Evolutionary conservation across 1,140 invertebrate species (phyloP).

Genomic region (Drosophila pandora): DNA sequence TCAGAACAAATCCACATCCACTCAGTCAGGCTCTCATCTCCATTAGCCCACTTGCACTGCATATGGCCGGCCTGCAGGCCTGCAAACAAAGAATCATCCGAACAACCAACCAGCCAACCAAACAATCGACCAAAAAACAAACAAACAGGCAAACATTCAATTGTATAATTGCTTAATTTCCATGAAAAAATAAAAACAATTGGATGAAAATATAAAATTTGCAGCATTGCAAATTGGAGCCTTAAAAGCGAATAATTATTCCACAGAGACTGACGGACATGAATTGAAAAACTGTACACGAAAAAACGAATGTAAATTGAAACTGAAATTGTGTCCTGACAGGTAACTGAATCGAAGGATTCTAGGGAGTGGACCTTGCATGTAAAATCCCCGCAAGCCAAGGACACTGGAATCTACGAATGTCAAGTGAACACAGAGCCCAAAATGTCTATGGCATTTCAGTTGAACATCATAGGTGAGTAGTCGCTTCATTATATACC

Average conservation of each 20-base stretch:
- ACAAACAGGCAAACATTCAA: slow-evolving; percentile 41
- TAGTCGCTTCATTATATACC: slow-evolving; percentile 40
- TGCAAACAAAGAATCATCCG: slow-evolving; percentile 7
- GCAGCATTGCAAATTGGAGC: slow-evolving; percentile 43
- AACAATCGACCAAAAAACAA: not conserved
- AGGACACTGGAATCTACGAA: slow-evolving; percentile 94
- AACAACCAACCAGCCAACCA: slow-evolving; percentile 3
- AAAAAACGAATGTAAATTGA: slow-evolving; percentile 10
- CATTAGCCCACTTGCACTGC: slow-evolving; percentile 5
- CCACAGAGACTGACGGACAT: slow-evolving; percentile 30
- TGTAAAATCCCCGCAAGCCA: slow-evolving; percentile 93
- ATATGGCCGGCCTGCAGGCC: slow-evolving; percentile 1
- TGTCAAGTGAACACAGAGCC: slow-evolving; percentile 97
- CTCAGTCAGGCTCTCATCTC: not conserved
- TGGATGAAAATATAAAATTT: slow-evolving; percentile 26
- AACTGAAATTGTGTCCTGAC: slow-evolving; percentile 79
- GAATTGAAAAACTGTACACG: slow-evolving; percentile 28
- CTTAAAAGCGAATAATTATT: slow-evolving; percentile 48
- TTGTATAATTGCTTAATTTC: slow-evolving; percentile 61
- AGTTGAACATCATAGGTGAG: slow-evolving; percentile 94
- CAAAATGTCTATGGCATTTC: slow-evolving; percentile 94
- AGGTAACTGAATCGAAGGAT: slow-evolving; percentile 92
- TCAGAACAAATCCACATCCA: slow-evolving; percentile 25
- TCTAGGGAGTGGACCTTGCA: slow-evolving; percentile 97
- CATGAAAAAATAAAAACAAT: slow-evolving; percentile 37